phyloP scores from a whole-genome alignment of 1,140 invertebrate species.

The Bombus vancouverensis region DNA sequence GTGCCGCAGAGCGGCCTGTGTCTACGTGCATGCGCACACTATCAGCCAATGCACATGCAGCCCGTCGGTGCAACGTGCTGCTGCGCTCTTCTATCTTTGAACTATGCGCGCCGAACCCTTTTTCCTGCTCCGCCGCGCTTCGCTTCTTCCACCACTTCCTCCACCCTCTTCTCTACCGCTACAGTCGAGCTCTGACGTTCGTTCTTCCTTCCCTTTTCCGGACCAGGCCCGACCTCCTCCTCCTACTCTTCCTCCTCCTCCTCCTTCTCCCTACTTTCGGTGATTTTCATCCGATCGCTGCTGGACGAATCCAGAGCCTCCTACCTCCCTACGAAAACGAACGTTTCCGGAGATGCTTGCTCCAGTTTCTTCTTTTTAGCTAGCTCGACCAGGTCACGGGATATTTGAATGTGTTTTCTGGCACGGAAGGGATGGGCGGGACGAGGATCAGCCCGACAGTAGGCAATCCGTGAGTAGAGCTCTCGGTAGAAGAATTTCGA shows the following conservation, averaged over 20 bases:
- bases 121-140: neutral
- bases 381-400: neutral
- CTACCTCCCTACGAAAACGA: neutral
- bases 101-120: slow-evolving; percentile 58
- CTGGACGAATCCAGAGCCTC: neutral
- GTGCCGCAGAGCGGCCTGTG: slow-evolving; percentile 25
- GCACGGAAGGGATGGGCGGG: too few relatives aligned
- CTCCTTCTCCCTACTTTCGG: neutral
- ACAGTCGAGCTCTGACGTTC: neutral
- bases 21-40: slow-evolving; percentile 49
- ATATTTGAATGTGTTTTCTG: neutral
- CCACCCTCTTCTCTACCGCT: neutral
- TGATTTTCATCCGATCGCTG: slow-evolving; percentile 7
- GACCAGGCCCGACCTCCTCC: neutral
- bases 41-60: slow-evolving; percentile 50
- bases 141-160: slow-evolving; percentile 10
- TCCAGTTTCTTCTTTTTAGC: slow-evolving; percentile 8
- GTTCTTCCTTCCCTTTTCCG: slow-evolving; percentile 13
- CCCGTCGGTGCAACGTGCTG: slow-evolving; percentile 16
- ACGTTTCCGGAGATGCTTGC: slow-evolving; percentile 12
- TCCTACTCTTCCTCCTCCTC: too few relatives aligned
- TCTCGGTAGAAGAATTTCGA: neutral
- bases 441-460: neutral
- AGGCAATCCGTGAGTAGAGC: neutral
- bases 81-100: slow-evolving; percentile 67